Evolutionary conservation across 2,888 invertebrate species (phyloP), one percentile per base, ranked within the genome.

Genomic region (Spicauda simplicius): DNA sequence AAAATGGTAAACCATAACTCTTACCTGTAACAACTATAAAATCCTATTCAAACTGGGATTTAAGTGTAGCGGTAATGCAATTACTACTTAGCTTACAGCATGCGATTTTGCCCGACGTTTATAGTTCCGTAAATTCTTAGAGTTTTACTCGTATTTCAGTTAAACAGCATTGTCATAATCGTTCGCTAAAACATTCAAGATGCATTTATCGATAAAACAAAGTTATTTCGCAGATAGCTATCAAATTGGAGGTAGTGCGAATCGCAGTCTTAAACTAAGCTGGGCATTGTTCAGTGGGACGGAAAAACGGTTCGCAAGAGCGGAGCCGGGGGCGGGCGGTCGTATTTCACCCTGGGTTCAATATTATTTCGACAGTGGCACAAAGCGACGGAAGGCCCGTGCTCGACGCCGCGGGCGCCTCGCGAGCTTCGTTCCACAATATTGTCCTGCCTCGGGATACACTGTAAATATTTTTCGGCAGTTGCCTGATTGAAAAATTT

Each of bases 401-500:
- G 79, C 81, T 5, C 83, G 80, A 74, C 79, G 88, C 89, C 90
- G 85, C 86, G 84, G 87, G 90, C 87, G 78, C 78, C 81, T 79
- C 82, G 84, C 84, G 84, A 67, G 56, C 85, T 83, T 84, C 88
- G 85, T 85, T 84, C 80, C 81, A 85, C 91, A 91, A 93, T 92
- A 93, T 91, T 92, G 91, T 91, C 89, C 87, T 82, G 90, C 90
- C 90, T 91, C 88, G 84, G 90, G 90, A 90, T 91, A 91, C 89
- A 87, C 85, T 86, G 91, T 91, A 91, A 88, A 92, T 91, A 92
- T 91, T 91, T 91, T 90, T 91, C 86, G 90, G 88, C 80, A 86
- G 88, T 84, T 83, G 86, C 84, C 85, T 91, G 91, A 92, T 93
- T 92, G 92, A 92, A 92, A 88, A 81, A 70, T 91, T 89, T 90